Percentiles rank a stretch among this genome's conserved stretches.
Evolutionary conservation across 2,113 vertebrate species (phyloP).

Genomic region (Labeo rohita): DNA sequence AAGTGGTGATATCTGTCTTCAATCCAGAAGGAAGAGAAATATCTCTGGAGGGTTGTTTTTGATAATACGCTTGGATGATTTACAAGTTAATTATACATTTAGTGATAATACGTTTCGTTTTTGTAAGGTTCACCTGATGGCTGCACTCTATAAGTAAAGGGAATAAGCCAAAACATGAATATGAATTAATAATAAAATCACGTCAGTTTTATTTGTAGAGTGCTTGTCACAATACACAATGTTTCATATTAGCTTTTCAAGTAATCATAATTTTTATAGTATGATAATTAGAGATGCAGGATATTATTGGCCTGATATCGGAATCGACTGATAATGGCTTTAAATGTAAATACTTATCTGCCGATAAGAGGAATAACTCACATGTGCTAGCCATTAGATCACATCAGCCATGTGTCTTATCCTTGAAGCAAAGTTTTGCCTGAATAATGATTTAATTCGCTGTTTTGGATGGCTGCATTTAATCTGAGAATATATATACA

Average conservation of each 20-base stretch:
- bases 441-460: no score
- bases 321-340: no score
- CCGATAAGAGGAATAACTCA: no score
- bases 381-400: no score
- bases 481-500: no score
- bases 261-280: not conserved
- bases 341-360: no score
- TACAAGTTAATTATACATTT: slow-evolving; percentile 48
- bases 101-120: slow-evolving; percentile 48
- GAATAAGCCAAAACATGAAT: slow-evolving; percentile 35
- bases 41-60: slow-evolving; percentile 18
- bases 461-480: no score
- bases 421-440: no score
- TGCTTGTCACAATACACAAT: not conserved
- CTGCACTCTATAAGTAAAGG: slow-evolving; percentile 40
- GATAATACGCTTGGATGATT: slow-evolving; percentile 38
- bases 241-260: not conserved
- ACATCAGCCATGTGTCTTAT: no score
- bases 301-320: no score
- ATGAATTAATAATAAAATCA: slow-evolving; percentile 34
- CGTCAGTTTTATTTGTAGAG: not conserved
- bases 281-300: no score
- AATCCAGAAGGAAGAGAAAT: slow-evolving; percentile 23
- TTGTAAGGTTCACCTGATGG: slow-evolving; percentile 44
- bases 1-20: slow-evolving; percentile 59